phyloP scores from a whole-genome alignment of 1,140 invertebrate genomes.

The Dysdera silvatica region DNA sequence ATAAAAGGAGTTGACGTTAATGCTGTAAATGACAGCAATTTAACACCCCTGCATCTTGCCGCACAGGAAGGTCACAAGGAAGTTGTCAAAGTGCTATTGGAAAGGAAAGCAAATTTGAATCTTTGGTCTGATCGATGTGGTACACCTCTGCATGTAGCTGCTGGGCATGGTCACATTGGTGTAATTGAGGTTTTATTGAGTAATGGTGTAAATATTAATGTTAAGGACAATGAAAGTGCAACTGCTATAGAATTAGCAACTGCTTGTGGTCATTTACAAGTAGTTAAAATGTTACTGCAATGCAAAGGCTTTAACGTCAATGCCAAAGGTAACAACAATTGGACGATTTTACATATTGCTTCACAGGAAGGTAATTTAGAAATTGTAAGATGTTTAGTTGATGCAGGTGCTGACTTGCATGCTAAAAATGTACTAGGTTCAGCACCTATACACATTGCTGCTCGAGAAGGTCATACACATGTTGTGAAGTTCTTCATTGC shows the following conservation, averaged over 20 bases:
- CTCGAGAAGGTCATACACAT: slow-evolving; percentile 32
- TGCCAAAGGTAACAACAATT: not conserved
- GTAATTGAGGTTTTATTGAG: slow-evolving; percentile 1
- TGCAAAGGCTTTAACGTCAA: not conserved
- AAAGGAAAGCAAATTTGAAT: slow-evolving; percentile 15
- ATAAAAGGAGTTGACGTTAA: slow-evolving; percentile 7
- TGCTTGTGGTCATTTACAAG: not conserved
- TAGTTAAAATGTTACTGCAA: not conserved
- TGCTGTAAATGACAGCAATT: not conserved
- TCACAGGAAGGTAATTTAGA: not conserved
- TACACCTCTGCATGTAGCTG: slow-evolving; percentile 41
- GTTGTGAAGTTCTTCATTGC: not conserved
- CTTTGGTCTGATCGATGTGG: slow-evolving; percentile 35
- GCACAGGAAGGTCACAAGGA: not conserved
- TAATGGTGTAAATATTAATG: not conserved
- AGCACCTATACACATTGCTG: slow-evolving; percentile 35
- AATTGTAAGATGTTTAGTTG: slow-evolving; percentile 2
- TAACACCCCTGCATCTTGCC: slow-evolving; percentile 21
- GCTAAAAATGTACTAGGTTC: not conserved
- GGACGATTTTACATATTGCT: slow-evolving; percentile 4
- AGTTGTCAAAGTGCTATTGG: not conserved
- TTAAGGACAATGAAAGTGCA: not conserved
- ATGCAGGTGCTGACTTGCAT: not conserved
- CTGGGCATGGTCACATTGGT: slow-evolving; percentile 37
- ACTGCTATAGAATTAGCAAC: not conserved